These are phyloP conservation scores for Anolis carolinensis DNA, from an alignment of 2,113 vertebrate genomes.

Conservation along the genomic window DNA sequence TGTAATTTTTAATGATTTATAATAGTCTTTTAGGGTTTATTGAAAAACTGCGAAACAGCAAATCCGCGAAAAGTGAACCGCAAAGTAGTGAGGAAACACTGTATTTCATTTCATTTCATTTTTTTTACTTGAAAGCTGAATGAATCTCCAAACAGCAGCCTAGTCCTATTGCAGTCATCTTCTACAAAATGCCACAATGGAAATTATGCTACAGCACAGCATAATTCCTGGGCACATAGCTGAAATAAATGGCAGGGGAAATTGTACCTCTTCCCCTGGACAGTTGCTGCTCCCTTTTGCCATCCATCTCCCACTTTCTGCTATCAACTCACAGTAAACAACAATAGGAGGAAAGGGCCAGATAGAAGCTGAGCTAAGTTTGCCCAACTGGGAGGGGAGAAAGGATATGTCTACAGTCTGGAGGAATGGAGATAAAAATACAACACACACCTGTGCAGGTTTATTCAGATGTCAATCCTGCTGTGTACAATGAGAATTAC, in stretches of 20 bases:
- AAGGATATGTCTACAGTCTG: neutral
- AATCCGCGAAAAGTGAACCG: no score
- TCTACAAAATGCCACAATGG: neutral
- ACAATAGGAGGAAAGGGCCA: neutral
- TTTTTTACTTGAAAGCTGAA: neutral
- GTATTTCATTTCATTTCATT: neutral
- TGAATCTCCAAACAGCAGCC: neutral
- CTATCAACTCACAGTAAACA: neutral
- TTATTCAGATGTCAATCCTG: neutral
- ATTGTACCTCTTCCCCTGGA: neutral
- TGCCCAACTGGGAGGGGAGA: neutral
- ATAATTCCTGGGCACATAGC: neutral
- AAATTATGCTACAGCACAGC: neutral
- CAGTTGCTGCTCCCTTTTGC: neutral
- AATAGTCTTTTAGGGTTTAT: no score
- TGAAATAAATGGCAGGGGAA: neutral
- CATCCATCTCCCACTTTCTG: neutral
- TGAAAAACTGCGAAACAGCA: no score
- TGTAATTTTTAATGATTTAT: no score
- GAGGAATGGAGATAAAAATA: neutral
- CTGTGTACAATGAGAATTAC: neutral
- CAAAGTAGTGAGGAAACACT: no score
- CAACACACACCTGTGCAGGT: neutral
- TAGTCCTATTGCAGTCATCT: neutral
- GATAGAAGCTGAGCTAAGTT: neutral